Base-by-base conservation (phyloP, 2,797 vertebrate species). In the Darevskia mixta region DNA sequence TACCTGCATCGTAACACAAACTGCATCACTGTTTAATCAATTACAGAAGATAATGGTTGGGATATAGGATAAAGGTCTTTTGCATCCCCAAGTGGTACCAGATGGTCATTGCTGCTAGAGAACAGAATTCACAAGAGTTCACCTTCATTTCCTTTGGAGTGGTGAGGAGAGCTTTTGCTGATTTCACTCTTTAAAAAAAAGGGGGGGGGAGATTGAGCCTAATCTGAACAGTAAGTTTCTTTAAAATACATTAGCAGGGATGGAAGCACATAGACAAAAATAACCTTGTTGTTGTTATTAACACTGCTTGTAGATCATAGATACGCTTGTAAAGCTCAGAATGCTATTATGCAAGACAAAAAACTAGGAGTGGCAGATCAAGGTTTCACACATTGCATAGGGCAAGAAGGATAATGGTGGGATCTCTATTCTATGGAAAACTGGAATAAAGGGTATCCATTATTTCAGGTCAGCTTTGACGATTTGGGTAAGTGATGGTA, bases 81-180 rank as follows among this genome's bases (percentile, higher is more conserved):
- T 32, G 27, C 2, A 25, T 38, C 25, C 29, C 13, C 0, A 6
- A 0, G 7, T 1, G 9, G 6, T 49, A 7, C 8, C n/a, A 25
- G 10, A 3, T 73, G n/a, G 32, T 72, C 18, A 71, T 72, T 71
- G 32, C 20, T 67, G n/a, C 32, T 49, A 32, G 43, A 58, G 9
- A n/a, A n/a, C 38, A 75, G 23, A 20, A 41, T 75, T 75, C 73
- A 23, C 20, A 75, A 75, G 73, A 5, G 13, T 75, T 29, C 35
- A 41, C 8, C 73, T 75, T 38, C 13, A 73, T 75, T 38, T 75
- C 38, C 29, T 73, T 32, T 18, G 5, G 35, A 20, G 15, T 38
- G 7, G 20, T 35, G 3, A 18, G 35, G 20, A 67, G 35, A 1
- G 15, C 20, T 43, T 29, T 27, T 15, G 11, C 23, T 67, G 11